Percentiles rank a stretch among this genome's conserved stretches.
phyloP scores from a whole-genome alignment of 2,797 vertebrate genomes.

The Rhabdomys pumilio region DNA sequence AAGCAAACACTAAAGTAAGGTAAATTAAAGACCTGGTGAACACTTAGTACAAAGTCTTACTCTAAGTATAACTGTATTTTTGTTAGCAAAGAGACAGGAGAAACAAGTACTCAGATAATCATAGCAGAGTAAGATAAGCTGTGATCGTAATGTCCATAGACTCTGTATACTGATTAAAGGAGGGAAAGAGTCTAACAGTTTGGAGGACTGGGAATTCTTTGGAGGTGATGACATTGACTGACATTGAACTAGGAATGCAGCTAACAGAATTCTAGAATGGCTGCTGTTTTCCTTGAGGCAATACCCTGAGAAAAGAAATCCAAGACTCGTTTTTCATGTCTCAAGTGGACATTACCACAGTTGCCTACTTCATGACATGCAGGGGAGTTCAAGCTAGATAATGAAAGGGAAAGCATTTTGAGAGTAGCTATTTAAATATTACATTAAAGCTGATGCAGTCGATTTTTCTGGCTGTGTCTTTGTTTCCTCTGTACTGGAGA shows the following conservation, averaged over 20 bases:
- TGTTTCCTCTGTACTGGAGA: neutral
- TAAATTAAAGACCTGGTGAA: neutral
- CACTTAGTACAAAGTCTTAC: neutral
- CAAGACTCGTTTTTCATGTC: neutral
- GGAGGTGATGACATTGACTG: neutral
- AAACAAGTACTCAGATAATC: neutral
- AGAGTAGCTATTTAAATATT: neutral
- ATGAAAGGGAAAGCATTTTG: neutral
- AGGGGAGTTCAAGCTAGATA: neutral
- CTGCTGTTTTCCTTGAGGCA: conserved; percentile 13
- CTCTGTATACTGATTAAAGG: neutral
- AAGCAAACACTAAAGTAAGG: neutral
- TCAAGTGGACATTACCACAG: neutral
- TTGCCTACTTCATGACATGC: neutral
- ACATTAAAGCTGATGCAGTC: neutral
- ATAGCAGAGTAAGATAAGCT: neutral
- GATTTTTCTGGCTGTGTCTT: neutral
- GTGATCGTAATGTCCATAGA: neutral
- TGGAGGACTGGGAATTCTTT: neutral
- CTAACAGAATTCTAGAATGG: neutral
- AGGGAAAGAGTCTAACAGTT: neutral
- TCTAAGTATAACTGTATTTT: neutral
- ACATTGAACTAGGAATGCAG: neutral
- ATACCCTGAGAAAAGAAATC: conserved; percentile 18
- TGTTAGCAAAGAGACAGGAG: neutral